Evolutionary conservation across 2,888 invertebrate species (phyloP).

Genomic region (Dyspetes luteomarginatus): DNA sequence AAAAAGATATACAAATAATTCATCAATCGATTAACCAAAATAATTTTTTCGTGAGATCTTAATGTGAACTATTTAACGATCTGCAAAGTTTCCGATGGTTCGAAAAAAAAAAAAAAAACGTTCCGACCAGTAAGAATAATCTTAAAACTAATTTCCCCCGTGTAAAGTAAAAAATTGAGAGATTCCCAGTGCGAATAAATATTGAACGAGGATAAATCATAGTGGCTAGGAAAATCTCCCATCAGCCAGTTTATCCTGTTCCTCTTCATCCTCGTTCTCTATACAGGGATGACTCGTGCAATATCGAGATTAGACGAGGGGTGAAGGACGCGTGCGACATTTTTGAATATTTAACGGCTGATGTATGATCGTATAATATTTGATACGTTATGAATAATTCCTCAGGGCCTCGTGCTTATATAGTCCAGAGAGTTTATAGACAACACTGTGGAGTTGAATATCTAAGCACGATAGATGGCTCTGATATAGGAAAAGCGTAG

Average conservation of each 20-base stretch:
- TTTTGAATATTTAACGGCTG: slow-evolving; percentile 57
- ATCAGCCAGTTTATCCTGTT: neutral
- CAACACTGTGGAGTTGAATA: slow-evolving; percentile 4
- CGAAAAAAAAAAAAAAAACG: neutral
- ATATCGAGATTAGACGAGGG: slow-evolving; percentile 29
- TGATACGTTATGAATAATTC: slow-evolving; percentile 59
- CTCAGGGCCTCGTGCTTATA: neutral
- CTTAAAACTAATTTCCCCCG: too few relatives aligned
- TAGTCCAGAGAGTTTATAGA: neutral
- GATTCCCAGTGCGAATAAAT: neutral
- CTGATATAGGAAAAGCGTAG: neutral
- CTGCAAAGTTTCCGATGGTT: too few relatives aligned
- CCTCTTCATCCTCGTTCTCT: neutral
- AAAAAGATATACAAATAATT: too few relatives aligned
- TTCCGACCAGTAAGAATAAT: neutral
- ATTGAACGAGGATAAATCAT: neutral
- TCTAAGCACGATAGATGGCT: neutral
- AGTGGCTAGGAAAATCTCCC: neutral
- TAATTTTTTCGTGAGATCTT: too few relatives aligned
- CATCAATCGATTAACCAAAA: too few relatives aligned
- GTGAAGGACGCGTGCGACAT: slow-evolving; percentile 33
- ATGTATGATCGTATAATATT: slow-evolving; percentile 54
- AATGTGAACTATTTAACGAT: too few relatives aligned
- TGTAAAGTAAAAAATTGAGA: slow-evolving; percentile 13
- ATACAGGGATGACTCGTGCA: slow-evolving; percentile 10